These are phyloP conservation scores for Trialeurodes vaporariorum DNA, from an alignment of 1,140 invertebrate genomes.

Conservation along the genomic window DNA sequence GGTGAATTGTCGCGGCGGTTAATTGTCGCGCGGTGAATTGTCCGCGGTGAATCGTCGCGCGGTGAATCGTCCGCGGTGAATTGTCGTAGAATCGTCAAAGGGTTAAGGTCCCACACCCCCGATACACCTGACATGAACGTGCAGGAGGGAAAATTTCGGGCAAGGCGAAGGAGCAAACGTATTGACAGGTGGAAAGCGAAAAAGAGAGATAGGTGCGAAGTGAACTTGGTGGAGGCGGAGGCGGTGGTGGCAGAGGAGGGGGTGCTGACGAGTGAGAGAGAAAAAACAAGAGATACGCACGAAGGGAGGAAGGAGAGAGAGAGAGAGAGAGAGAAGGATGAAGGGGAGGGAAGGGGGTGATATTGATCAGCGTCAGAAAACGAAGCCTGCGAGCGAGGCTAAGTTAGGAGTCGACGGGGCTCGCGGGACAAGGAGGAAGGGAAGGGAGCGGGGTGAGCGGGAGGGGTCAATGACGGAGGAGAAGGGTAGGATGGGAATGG, in stretches of 20 bases:
- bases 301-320: not conserved
- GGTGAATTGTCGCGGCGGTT: too few relatives aligned
- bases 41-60: too few relatives aligned
- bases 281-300: slow-evolving; percentile 3
- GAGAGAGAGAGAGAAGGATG: not conserved
- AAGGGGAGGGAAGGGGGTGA: not conserved
- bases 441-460: not conserved
- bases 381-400: slow-evolving; percentile 12
- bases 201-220: slow-evolving; percentile 7
- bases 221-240: not conserved
- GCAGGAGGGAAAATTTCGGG: too few relatives aligned
- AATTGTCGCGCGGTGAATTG: too few relatives aligned
- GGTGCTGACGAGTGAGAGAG: not conserved
- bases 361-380: slow-evolving; percentile 13
- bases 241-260: not conserved
- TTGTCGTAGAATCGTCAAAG: too few relatives aligned
- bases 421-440: slow-evolving; percentile 17
- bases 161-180: too few relatives aligned
- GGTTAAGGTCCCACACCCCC: too few relatives aligned
- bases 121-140: too few relatives aligned
- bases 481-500: slow-evolving; percentile 12
- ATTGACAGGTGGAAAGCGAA: not conserved
- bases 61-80: too few relatives aligned
- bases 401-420: slow-evolving; percentile 10
- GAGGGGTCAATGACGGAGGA: slow-evolving; percentile 14